Conservation (phyloP, 2,797 vertebrate genomes). For the Chaenodraco wilsoni region DNA sequence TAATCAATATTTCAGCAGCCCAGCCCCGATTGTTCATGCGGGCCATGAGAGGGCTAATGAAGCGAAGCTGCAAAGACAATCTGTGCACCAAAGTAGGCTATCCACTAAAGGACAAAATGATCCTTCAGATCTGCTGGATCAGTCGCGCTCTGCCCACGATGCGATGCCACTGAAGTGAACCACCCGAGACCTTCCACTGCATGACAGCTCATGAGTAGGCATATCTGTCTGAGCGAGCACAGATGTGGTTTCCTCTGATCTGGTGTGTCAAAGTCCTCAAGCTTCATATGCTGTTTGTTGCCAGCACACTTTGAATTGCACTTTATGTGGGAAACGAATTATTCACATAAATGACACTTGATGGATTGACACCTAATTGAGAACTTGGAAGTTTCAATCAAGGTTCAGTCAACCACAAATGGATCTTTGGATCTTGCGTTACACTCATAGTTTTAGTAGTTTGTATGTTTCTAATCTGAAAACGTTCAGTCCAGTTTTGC, state of each 20-base stretch:
- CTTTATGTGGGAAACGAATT: constrained; percentile 33
- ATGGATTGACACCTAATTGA: constrained; percentile 30
- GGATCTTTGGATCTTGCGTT: neutral
- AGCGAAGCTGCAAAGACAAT: constrained; percentile 66
- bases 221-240: constrained; percentile 43
- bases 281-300: constrained; percentile 53
- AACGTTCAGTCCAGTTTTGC: neutral
- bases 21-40: constrained; percentile 70
- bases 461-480: constrained; percentile 22
- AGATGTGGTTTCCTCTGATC: constrained; percentile 67
- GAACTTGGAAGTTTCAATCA: constrained; percentile 16
- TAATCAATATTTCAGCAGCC: constrained; percentile 80
- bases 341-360: constrained; percentile 26
- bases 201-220: constrained; percentile 51
- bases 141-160: constrained; percentile 38
- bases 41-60: constrained; percentile 72
- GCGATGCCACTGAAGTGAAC: constrained; percentile 50
- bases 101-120: constrained; percentile 64
- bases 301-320: constrained; percentile 39
- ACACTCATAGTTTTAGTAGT: neutral
- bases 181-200: constrained; percentile 51
- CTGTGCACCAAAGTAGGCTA: constrained; percentile 59
- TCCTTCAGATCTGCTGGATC: constrained; percentile 61
- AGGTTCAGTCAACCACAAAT: constrained; percentile 9
- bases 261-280: constrained; percentile 55